phyloP scores from a whole-genome alignment of 2,113 vertebrate species.

The Pterophyllum scalare region DNA sequence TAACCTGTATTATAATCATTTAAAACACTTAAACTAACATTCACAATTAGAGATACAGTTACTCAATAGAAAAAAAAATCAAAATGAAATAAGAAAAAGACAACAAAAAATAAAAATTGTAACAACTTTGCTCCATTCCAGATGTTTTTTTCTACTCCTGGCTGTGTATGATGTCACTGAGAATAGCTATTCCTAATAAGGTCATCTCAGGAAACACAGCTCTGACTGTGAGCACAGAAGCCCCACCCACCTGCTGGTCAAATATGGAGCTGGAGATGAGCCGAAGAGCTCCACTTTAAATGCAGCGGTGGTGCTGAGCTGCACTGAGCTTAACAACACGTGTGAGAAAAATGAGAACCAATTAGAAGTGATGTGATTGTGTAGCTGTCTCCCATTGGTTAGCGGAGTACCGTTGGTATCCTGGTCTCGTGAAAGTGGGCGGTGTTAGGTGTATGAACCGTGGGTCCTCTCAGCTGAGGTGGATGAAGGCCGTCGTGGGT shows the following conservation, averaged over 20 bases:
- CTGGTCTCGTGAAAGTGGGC: not conserved
- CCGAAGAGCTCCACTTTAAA: not conserved
- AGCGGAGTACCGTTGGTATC: not conserved
- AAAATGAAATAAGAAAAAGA: not conserved
- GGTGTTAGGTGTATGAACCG: not conserved
- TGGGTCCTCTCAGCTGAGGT: not conserved
- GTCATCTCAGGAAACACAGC: no score
- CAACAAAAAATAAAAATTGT: not conserved
- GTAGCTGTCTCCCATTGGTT: not conserved
- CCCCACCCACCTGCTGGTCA: not conserved
- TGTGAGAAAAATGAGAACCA: fast-evolving
- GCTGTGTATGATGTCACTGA: not conserved
- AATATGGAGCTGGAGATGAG: not conserved
- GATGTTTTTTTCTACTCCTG: not conserved
- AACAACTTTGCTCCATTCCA: not conserved
- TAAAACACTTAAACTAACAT: not conserved
- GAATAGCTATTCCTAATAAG: no score
- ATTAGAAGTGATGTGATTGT: not conserved
- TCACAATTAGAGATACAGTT: not conserved
- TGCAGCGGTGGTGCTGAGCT: not conserved
- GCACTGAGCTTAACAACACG: not conserved
- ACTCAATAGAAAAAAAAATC: no score
- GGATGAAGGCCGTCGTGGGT: not conserved
- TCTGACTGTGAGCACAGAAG: not conserved
- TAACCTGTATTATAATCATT: fast-evolving